Evolutionary conservation across 2,888 invertebrate species (phyloP), one percentile per base, ranked within the genome.

Genomic region (Disparrhopalites patrizii): DNA sequence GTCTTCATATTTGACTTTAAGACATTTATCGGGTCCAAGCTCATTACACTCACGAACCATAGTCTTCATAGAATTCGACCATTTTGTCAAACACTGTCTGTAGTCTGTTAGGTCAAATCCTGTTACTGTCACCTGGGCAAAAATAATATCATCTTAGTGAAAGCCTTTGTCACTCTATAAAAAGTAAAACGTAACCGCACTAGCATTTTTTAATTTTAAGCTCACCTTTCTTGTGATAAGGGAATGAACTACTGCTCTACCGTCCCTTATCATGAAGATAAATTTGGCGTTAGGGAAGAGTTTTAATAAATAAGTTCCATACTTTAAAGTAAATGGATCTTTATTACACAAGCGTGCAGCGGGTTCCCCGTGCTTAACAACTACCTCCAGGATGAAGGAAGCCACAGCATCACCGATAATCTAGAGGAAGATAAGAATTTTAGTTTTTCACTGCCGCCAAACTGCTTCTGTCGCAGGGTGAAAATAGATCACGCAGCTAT

Each of bases 241-340:
- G 71, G 97, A 98, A 83, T 99, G 97, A 69, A 97, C 97, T 27
- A 97, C 96, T 69, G 98, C 99, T 71, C 99, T 86, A 28, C 98
- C 98, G 80, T 99, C 99, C 71, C 99, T 88, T 76, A 98, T 89
- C 95, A 98, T 96, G 81, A 98, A 92, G 76, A 99, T 85, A 82
- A 96, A 99, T 82, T 97, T 97, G 67, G 96, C 90, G 79, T 95
- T 94, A 52, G 99, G 98, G 82, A 99, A 99, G 68, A 99, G 84
- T 79, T 93, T 90, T 71, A 91, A 86, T 76, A 99, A 88, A 81
- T 93, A 98, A 62, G 90, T 88, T 78, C 95, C 95, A 85, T 95
- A 95, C 82, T 97, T 97, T 75, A 99, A 85, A 66, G 96, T 96
- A 75, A 99, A 87, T 60, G 99, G 99, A 82, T 99, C 99, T 82